A percentile compares a stretch with the other conserved stretches of the same genome.
phyloP scores from a whole-genome alignment of 2,797 vertebrate species.

The Borostomias antarcticus region DNA sequence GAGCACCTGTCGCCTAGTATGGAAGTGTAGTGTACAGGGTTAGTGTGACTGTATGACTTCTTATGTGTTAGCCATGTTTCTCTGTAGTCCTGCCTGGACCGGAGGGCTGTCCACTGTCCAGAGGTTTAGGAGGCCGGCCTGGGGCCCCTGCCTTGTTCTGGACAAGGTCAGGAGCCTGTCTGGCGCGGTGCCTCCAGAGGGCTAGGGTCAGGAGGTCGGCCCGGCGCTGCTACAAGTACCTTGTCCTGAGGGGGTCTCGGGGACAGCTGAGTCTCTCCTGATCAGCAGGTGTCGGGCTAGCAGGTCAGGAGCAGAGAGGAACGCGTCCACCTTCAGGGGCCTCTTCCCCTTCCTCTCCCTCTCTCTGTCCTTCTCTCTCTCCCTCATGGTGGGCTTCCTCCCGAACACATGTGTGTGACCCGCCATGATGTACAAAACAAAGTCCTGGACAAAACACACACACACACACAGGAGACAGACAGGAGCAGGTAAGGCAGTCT shows the following conservation, averaged over 20 bases:
- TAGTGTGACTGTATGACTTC: too few relatives aligned
- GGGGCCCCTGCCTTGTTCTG: too few relatives aligned
- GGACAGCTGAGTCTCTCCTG: conserved; percentile 76
- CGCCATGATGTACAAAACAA: conserved; percentile 92
- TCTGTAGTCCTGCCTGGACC: background rate
- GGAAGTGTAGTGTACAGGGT: too few relatives aligned
- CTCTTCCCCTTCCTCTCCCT: conserved; percentile 82
- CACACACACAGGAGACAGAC: conserved; percentile 18
- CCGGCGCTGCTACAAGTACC: too few relatives aligned
- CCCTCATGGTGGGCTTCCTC: conserved; percentile 80
- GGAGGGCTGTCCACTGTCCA: too few relatives aligned
- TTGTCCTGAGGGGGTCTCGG: conserved; percentile 69
- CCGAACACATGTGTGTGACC: conserved; percentile 89
- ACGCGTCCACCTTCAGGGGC: conserved; percentile 88
- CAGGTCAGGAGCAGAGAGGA: conserved; percentile 88
- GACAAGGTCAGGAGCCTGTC: too few relatives aligned
- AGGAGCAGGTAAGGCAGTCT: conserved; percentile 65
- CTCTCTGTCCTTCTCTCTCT: conserved; percentile 83
- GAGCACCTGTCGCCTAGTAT: too few relatives aligned
- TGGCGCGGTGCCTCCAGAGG: too few relatives aligned
- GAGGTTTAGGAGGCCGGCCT: too few relatives aligned
- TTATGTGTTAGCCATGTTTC: background rate
- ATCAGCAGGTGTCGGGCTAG: conserved; percentile 85
- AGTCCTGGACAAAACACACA: conserved; percentile 80
- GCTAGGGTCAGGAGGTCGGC: too few relatives aligned